Percentiles rank a stretch among this genome's conserved stretches.
Evolutionary conservation across 2,888 invertebrate genomes (phyloP).

Genomic region (Dynastes grantii): DNA sequence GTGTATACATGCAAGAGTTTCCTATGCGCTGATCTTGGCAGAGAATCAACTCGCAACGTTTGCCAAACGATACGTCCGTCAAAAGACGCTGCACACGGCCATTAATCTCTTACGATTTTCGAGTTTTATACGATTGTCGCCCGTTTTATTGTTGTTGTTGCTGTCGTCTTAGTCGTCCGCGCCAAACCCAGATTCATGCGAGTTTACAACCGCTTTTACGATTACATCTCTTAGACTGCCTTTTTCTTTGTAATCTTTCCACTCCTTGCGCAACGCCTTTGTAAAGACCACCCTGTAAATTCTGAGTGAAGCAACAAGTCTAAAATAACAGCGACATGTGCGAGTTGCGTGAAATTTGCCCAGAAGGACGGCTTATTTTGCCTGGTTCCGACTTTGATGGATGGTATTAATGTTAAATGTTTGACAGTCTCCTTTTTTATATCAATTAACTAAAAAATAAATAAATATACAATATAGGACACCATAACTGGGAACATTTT

Average conservation of each 20-base stretch:
- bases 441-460: no score
- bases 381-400: not conserved
- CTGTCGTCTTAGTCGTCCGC: not conserved
- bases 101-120: slow-evolving; percentile 8
- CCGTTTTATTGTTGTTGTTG: not conserved
- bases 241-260: not conserved
- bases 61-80: slow-evolving; percentile 6
- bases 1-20: no score
- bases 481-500: no score
- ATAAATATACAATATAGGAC: no score
- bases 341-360: not conserved
- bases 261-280: not conserved
- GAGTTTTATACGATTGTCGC: not conserved
- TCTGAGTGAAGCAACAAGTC: not conserved
- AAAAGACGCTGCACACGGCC: not conserved
- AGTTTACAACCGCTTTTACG: not conserved
- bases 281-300: not conserved
- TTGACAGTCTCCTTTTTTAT: not conserved
- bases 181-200: not conserved
- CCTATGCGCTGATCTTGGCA: not conserved
- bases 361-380: not conserved
- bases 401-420: not conserved
- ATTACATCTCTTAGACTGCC: not conserved
- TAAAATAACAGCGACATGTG: not conserved
- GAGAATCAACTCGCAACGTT: not conserved